phyloP scores from a whole-genome alignment of 2,797 vertebrate genomes.

The Tenualosa thibaudeaui region DNA sequence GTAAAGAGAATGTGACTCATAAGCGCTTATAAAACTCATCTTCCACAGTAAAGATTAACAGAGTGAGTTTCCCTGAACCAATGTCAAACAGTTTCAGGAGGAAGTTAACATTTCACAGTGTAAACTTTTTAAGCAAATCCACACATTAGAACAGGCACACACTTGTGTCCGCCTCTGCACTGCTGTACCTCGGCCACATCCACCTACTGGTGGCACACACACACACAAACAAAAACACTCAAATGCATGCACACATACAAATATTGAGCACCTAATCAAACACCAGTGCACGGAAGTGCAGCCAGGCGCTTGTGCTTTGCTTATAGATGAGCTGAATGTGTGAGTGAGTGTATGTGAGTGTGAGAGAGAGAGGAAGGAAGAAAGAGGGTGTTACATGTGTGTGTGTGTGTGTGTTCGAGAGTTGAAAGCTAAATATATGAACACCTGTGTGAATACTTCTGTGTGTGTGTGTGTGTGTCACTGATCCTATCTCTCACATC shows the following conservation, averaged over 20 bases:
- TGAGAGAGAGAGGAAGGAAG: not conserved
- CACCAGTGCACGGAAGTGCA: not conserved
- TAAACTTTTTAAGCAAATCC: conserved; percentile 13
- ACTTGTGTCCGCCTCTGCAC: not conserved
- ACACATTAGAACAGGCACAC: not conserved
- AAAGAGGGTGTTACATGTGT: not conserved
- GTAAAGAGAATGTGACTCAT: not conserved
- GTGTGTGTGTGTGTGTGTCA: not conserved
- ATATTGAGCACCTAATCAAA: not conserved
- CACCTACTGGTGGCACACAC: conserved; percentile 4
- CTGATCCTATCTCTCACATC: conserved; percentile 31
- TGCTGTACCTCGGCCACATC: not conserved
- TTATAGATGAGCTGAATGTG: not conserved
- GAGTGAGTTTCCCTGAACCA: not conserved
- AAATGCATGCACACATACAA: not conserved
- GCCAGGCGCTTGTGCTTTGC: not conserved
- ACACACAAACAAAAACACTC: conserved; percentile 16
- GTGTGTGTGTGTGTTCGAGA: not conserved
- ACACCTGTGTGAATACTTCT: too few species aligned
- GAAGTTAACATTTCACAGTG: not conserved
- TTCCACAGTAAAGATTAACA: not conserved
- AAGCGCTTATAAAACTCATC: not conserved
- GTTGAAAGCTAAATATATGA: not conserved
- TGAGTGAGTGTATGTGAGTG: not conserved
- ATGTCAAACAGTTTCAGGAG: not conserved